phyloP scores from a whole-genome alignment of 2,797 vertebrate genomes.

The Eulemur coronatus region DNA sequence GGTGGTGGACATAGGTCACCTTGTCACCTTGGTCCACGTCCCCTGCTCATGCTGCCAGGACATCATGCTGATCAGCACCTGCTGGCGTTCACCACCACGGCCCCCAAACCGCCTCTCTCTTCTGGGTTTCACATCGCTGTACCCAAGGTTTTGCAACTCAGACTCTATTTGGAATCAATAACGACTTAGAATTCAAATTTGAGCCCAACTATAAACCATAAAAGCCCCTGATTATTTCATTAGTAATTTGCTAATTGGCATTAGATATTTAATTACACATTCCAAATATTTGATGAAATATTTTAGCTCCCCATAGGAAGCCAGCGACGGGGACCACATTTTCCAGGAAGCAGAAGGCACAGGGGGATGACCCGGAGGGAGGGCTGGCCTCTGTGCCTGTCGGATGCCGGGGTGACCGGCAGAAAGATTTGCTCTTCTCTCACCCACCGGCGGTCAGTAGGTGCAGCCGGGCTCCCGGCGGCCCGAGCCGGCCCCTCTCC shows the following conservation, averaged over 20 bases:
- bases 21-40: fast-evolving
- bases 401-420: neutral
- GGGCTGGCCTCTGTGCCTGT: fast-evolving
- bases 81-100: fast-evolving
- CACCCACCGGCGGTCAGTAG: neutral
- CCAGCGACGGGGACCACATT: neutral
- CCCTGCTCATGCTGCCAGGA: neutral
- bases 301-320: constrained; percentile 40
- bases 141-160: constrained; percentile 21
- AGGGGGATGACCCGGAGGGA: neutral
- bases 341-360: neutral
- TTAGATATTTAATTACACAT: constrained; percentile 81
- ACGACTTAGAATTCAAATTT: constrained; percentile 76
- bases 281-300: constrained; percentile 77
- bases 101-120: no score
- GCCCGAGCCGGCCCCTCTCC: neutral
- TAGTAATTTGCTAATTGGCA: constrained; percentile 80
- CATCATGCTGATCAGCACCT: fast-evolving
- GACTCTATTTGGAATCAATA: constrained; percentile 75
- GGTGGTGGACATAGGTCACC: neutral
- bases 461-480: neutral
- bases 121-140: neutral
- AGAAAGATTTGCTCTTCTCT: neutral
- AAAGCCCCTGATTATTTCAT: constrained; percentile 80
- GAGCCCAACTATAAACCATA: constrained; percentile 71